Evolutionary conservation across 53 echinoderm and acorn worm genomes (phyloP).

Genomic region (Echinometra lucunter): DNA sequence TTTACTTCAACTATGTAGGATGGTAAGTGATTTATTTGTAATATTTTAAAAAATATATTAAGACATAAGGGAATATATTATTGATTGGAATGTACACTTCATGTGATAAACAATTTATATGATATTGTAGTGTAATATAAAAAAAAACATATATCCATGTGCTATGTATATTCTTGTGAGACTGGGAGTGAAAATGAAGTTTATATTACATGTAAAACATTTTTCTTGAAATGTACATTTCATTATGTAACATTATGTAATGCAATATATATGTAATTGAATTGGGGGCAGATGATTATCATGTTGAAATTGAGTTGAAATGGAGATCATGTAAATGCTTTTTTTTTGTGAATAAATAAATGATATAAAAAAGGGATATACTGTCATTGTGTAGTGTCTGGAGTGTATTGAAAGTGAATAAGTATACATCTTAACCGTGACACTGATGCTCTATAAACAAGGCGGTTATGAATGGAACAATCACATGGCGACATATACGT

Average conservation of each 20-base stretch:
- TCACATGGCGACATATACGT: no score
- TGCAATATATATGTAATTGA: conserved; percentile 25
- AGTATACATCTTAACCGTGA: no score
- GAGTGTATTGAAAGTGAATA: no score
- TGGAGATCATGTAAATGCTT: conserved; percentile 4
- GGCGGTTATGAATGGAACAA: no score
- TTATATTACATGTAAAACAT: background rate
- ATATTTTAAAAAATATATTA: background rate
- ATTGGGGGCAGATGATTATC: conserved; percentile 16
- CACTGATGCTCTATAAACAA: no score
- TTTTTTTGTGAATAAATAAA: conserved; percentile 19
- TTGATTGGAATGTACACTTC: background rate
- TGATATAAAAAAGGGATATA: background rate
- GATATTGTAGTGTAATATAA: background rate
- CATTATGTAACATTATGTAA: background rate
- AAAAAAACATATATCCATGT: background rate
- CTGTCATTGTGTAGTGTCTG: background rate
- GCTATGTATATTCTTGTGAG: conserved; percentile 23
- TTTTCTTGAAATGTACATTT: background rate
- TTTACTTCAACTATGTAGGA: background rate
- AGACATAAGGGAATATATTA: conserved; percentile 10
- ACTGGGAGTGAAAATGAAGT: background rate
- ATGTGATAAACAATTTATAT: background rate
- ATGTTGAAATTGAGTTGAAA: background rate
- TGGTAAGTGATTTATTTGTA: background rate